Evolutionary conservation across 2,113 vertebrate species (phyloP).

Genomic region (Rhipidura dahli): DNA sequence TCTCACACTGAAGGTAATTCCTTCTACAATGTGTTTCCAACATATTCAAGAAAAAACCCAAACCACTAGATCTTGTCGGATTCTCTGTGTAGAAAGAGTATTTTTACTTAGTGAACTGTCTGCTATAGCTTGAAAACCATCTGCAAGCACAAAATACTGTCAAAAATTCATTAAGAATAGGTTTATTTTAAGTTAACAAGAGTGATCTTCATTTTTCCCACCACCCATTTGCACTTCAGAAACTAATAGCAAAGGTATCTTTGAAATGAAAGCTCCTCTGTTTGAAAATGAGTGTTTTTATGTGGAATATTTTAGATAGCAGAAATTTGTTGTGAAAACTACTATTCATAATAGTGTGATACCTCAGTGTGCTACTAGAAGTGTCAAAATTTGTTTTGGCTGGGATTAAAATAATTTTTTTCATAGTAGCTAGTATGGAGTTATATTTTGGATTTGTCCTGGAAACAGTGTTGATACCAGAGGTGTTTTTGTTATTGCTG

Average conservation of each 20-base stretch:
- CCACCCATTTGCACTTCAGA: neutral
- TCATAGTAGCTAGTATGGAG: neutral
- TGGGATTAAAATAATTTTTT: neutral
- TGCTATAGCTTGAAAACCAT: neutral
- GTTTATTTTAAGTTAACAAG: neutral
- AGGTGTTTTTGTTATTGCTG: neutral
- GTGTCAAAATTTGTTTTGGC: neutral
- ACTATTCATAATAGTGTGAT: neutral
- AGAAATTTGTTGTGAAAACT: neutral
- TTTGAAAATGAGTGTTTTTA: neutral
- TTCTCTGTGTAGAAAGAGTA: neutral
- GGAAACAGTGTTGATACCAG: neutral
- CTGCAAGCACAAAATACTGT: neutral
- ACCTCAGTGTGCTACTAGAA: neutral
- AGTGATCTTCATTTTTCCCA: neutral
- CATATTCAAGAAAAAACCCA: neutral
- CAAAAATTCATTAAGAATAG: neutral
- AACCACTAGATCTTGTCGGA: neutral
- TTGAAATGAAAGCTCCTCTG: neutral
- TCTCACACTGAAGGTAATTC: neutral
- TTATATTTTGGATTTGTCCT: neutral
- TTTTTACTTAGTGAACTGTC: neutral
- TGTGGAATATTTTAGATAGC: neutral
- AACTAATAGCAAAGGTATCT: neutral
- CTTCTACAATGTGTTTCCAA: neutral